phyloP scores from a whole-genome alignment of 2,888 invertebrate species.

The Aromia moschata region DNA sequence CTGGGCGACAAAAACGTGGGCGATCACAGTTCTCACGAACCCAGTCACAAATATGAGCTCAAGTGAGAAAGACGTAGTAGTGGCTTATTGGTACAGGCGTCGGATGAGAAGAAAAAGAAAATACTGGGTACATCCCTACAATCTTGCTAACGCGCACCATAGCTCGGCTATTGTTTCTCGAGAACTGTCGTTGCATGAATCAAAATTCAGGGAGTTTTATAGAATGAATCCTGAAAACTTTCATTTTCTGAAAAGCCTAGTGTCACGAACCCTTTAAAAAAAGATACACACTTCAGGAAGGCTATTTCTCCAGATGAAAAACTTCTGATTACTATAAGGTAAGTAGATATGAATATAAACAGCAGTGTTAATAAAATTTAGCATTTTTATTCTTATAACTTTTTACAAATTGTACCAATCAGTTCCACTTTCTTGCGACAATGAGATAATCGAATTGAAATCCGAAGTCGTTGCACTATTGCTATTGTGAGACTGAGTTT shows the following conservation, averaged over 20 bases:
- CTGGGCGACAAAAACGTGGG: neutral
- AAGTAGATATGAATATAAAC: neutral
- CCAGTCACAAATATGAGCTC: neutral
- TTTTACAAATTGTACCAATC: neutral
- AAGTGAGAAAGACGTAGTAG: neutral
- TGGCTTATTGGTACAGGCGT: neutral
- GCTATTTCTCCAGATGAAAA: neutral
- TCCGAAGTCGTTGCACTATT: neutral
- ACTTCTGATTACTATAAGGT: conserved; percentile 1
- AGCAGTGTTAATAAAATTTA: neutral
- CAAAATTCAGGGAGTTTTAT: neutral
- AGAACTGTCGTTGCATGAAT: neutral
- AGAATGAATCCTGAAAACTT: neutral
- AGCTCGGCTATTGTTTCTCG: neutral
- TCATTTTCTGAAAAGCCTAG: neutral
- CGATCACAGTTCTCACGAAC: neutral
- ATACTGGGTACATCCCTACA: conserved; percentile 3
- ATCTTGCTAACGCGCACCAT: neutral
- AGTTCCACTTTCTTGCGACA: neutral
- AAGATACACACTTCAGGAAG: conserved; percentile 10
- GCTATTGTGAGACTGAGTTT: neutral
- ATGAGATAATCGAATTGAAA: neutral
- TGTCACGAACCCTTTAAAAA: conserved; percentile 6
- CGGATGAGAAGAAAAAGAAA: neutral
- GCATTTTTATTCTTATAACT: neutral